phyloP scores from a whole-genome alignment of 2,797 vertebrate species.

The Gymnocypris eckloni region DNA sequence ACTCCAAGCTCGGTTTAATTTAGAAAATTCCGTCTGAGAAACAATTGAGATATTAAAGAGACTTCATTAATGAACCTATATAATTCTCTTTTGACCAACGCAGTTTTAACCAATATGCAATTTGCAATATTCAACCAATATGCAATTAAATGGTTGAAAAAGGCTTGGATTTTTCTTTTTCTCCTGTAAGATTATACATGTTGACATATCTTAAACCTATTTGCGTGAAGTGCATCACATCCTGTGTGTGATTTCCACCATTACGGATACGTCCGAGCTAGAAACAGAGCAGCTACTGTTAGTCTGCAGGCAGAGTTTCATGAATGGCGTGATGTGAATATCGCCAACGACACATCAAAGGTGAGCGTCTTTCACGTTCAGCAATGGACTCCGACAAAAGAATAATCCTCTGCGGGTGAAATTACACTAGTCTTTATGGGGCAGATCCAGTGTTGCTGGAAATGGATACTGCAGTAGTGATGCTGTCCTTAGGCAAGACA shows the following conservation, averaged over 20 bases:
- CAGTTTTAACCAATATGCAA: background rate
- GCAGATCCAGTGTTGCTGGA: slow-evolving; percentile 77
- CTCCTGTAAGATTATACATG: background rate
- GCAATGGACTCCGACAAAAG: slow-evolving; percentile 76
- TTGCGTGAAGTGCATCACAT: background rate
- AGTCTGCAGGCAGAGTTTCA: slow-evolving; percentile 56
- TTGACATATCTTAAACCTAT: background rate
- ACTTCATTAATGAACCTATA: background rate
- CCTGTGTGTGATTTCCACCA: slow-evolving; percentile 46
- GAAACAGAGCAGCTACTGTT: slow-evolving; percentile 30
- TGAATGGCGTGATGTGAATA: slow-evolving; percentile 75
- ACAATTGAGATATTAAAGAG: background rate
- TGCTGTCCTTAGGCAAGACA: slow-evolving; percentile 75
- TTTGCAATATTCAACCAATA: background rate
- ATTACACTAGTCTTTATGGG: slow-evolving; percentile 76
- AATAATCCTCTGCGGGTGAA: slow-evolving; percentile 64
- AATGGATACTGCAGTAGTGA: slow-evolving; percentile 80
- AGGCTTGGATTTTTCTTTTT: background rate
- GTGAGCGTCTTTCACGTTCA: slow-evolving; percentile 72
- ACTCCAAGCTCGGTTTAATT: background rate
- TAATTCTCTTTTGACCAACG: background rate
- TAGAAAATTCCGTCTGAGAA: background rate
- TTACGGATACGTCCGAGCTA: background rate
- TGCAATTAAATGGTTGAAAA: background rate
- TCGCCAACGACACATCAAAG: slow-evolving; percentile 80